These are phyloP conservation scores for Crocallis elinguaria DNA, from an alignment of 2,888 invertebrate genomes.

Conservation along the genomic window DNA sequence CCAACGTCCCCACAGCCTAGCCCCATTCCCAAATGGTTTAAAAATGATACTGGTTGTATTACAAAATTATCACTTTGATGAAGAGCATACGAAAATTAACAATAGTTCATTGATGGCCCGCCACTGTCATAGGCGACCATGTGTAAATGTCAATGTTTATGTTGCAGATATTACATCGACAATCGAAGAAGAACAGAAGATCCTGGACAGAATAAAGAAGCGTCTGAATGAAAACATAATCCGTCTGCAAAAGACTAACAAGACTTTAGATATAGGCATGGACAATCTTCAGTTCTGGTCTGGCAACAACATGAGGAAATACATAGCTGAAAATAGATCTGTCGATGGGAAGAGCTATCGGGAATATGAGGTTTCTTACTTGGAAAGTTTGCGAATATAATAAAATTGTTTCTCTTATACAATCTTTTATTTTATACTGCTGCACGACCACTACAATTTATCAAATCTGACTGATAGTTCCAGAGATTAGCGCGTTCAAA, in stretches of 20 bases:
- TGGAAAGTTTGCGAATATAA: constrained; percentile 46
- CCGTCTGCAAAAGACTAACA: constrained; percentile 57
- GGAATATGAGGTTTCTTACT: constrained; percentile 60
- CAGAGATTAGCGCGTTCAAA: no score
- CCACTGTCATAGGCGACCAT: no score
- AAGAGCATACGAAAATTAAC: no score
- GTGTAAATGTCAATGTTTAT: no score
- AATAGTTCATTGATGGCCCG: no score
- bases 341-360: constrained; percentile 60
- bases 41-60: no score
- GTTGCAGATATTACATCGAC: constrained; percentile 60
- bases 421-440: background rate
- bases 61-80: no score
- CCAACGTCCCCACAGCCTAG: no score
- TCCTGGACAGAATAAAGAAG: constrained; percentile 67
- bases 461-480: no score
- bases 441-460: no score
- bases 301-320: constrained; percentile 51
- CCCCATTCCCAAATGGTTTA: no score
- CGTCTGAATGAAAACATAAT: constrained; percentile 58
- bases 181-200: constrained; percentile 53
- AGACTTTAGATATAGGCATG: constrained; percentile 53
- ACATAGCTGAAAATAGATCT: constrained; percentile 56
- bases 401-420: background rate
- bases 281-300: constrained; percentile 67